Conservation (phyloP, 2,113 vertebrate species). For the Rhynchomys soricoides region DNA sequence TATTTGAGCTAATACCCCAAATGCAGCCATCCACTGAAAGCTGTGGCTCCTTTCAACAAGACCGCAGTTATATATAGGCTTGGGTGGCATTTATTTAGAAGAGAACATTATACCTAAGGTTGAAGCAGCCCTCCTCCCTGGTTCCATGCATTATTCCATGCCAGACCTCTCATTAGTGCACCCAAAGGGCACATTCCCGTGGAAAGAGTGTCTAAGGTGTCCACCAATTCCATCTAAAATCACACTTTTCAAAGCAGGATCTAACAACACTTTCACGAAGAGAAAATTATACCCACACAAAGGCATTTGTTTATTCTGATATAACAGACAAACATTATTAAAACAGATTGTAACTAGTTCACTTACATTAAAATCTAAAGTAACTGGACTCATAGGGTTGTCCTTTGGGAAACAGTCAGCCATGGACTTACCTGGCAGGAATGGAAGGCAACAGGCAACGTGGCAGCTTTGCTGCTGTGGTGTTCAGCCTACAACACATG, state of each 20-base stretch:
- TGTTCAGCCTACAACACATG: constrained; percentile 73
- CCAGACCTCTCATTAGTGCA: not conserved
- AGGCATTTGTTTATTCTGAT: constrained; percentile 13
- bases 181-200: not conserved
- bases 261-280: constrained; percentile 57
- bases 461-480: constrained; percentile 29
- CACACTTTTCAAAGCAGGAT: constrained; percentile 54
- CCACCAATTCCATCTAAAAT: constrained; percentile 64
- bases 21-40: constrained; percentile 37
- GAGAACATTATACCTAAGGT: not conserved
- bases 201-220: constrained; percentile 38
- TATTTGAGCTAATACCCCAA: constrained; percentile 27
- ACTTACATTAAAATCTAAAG: constrained; percentile 3
- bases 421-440: constrained; percentile 82
- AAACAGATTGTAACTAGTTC: constrained; percentile 68
- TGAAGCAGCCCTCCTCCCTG: not conserved
- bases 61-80: constrained; percentile 40
- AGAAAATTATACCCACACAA: constrained; percentile 38
- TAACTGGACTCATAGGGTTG: constrained; percentile 58
- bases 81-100: constrained; percentile 17
- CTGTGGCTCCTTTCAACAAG: constrained; percentile 60
- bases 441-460: constrained; percentile 6
- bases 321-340: constrained; percentile 64
- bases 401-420: not conserved
- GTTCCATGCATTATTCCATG: not conserved